A percentile compares a stretch with the other conserved stretches of the same genome.
Conservation (phyloP, 2,113 vertebrate species). For the Gasterosteus nipponicus region DNA sequence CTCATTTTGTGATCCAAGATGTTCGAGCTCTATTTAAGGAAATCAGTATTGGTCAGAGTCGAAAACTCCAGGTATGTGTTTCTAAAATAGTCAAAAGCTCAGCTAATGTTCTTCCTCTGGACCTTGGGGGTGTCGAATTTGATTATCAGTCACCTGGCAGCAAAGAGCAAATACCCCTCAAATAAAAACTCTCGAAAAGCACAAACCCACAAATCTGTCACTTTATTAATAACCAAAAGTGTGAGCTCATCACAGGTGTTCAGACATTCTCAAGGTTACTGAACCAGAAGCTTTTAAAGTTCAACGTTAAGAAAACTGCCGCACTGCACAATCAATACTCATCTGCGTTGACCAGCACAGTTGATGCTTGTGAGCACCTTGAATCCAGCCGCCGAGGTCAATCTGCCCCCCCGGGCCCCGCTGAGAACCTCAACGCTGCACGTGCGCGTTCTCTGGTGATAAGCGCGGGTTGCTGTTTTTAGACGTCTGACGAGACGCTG, state of each 20-base stretch:
- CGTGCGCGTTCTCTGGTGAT: constrained; percentile 6
- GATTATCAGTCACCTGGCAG: too few species aligned
- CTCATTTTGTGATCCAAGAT: not conserved
- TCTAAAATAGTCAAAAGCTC: not conserved
- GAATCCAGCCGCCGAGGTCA: not conserved
- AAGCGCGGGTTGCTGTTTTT: constrained; percentile 59
- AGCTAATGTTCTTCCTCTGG: too few species aligned
- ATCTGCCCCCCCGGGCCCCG: not conserved
- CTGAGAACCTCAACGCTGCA: not conserved
- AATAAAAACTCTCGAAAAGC: too few species aligned
- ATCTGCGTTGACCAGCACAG: not conserved
- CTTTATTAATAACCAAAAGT: too few species aligned
- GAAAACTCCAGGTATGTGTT: not conserved
- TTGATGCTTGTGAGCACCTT: not conserved
- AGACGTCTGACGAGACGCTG: constrained; percentile 59
- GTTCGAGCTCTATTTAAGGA: not conserved
- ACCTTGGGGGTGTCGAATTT: too few species aligned
- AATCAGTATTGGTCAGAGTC: not conserved
- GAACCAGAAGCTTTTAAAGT: not conserved
- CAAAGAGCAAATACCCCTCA: too few species aligned
- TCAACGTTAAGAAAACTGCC: not conserved
- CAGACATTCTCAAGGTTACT: not conserved
- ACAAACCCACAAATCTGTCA: too few species aligned
- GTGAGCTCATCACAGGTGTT: not conserved
- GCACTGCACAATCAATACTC: not conserved